A percentile compares a stretch with the other conserved stretches of the same genome.
Conservation (phyloP, 1,140 invertebrate species). For the Caenorhabditis inopinata region DNA sequence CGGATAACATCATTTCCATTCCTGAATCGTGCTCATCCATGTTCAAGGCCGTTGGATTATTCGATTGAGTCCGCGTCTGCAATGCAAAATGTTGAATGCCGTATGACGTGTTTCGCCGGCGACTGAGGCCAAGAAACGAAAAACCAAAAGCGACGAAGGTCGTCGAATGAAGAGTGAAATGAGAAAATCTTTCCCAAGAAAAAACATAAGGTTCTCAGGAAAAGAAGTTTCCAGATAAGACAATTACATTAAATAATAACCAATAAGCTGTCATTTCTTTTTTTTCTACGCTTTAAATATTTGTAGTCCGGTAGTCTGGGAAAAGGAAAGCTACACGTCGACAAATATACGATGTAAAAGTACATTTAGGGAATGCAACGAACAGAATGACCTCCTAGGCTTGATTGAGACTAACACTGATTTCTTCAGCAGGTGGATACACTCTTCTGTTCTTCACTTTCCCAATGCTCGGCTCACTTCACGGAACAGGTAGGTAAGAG, state of each 20-base stretch:
- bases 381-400: not conserved
- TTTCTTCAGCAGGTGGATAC: not conserved
- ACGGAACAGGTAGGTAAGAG: constrained; percentile 33
- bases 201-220: not conserved
- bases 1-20: constrained; percentile 11
- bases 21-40: constrained; percentile 10
- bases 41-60: not conserved
- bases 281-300: not conserved
- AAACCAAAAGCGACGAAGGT: constrained; percentile 32
- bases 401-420: not conserved
- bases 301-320: not conserved
- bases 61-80: constrained; percentile 9
- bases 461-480: constrained; percentile 15
- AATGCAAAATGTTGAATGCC: not conserved
- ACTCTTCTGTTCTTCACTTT: not conserved
- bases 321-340: not conserved
- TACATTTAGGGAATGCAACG: not conserved
- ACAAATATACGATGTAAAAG: not conserved
- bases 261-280: not conserved
- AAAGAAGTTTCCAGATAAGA: no score
- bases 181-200: not conserved
- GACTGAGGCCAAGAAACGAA: constrained; percentile 27
- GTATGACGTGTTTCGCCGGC: constrained; percentile 14
- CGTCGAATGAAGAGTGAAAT: constrained; percentile 12
- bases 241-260: no score